Conservation (phyloP, 2,113 vertebrate genomes). For the Alaudala cheleensis region DNA sequence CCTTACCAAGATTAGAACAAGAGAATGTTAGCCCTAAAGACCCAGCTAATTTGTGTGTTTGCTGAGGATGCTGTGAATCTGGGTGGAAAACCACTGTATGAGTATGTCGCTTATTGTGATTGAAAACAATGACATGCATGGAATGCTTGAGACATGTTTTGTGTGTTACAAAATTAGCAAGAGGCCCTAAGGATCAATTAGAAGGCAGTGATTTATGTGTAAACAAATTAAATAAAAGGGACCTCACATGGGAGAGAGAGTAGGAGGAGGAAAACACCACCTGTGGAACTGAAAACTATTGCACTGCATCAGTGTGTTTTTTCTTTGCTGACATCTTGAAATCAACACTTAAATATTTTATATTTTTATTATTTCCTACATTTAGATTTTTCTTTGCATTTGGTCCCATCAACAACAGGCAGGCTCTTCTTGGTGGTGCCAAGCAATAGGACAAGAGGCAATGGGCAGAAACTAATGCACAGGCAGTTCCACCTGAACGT, state of each 20-base stretch:
- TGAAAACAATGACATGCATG: background rate
- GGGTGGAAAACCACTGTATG: background rate
- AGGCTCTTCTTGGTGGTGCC: background rate
- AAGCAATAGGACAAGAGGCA: background rate
- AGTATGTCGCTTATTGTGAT: accelerated
- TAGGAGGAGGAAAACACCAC: background rate
- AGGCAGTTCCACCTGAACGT: background rate
- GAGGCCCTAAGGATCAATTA: background rate
- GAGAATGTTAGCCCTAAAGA: background rate
- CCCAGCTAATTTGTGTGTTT: background rate
- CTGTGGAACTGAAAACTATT: background rate
- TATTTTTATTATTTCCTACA: background rate
- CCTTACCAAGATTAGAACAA: background rate
- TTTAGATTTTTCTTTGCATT: background rate
- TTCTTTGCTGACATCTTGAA: accelerated
- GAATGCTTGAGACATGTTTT: background rate
- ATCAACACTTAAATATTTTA: background rate
- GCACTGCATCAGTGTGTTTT: background rate
- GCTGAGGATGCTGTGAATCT: background rate
- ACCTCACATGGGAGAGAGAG: background rate
- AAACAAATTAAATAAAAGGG: background rate
- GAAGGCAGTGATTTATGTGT: background rate
- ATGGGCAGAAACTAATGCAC: background rate
- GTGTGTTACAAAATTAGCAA: background rate
- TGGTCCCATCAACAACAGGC: background rate